Evolutionary conservation across 2,113 vertebrate genomes (phyloP), one percentile per base, ranked within the genome.

Genomic region (Trachemys scripta): DNA sequence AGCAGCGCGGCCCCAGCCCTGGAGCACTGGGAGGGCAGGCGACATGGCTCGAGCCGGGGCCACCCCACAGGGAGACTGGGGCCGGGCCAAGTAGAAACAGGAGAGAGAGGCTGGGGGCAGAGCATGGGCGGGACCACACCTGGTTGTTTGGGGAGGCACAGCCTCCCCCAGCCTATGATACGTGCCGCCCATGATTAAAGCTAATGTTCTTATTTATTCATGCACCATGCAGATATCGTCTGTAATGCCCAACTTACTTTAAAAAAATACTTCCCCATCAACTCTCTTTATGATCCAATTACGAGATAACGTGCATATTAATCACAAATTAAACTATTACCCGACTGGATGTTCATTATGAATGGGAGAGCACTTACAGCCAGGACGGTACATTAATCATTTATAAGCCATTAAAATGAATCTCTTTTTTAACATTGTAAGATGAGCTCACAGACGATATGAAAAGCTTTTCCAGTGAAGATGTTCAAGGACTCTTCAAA

Each of bases 251-350:
- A 27, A 69, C 87, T 90, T 96, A 91, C 82, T 94, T 97, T 62
- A 90, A 90, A 95, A 95, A 94, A 53, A 75, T 62, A 57, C 85
- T 90, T 96, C 87, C 49, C 38, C 45, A 82, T 59, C 96, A 94
- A 87, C 87, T 42, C 29, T 94, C 86, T 91, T 83, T 97, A 82
- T 81, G 89, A 96, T 96, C 82, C 87, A 90, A 95, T 97, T 98
- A 96, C 80, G 78, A 97, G 95, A 89, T 88, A 91, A 80, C 86
- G n/a, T 84, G 91, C 65, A 65, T 88, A 62, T 96, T 94, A 81
- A 96, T 97, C 84, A 95, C 90, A 94, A 93, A 94, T 94, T 92
- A 96, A 97, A 93, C 72, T 93, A 93, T 92, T 96, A 90, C 59
- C 90, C 93, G 27, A 86, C 69, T 81, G 85, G 90, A 86, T 96